These are phyloP conservation scores for Pangasius larnaudii DNA, from an alignment of 2,797 vertebrate species.

Conservation along the genomic window DNA sequence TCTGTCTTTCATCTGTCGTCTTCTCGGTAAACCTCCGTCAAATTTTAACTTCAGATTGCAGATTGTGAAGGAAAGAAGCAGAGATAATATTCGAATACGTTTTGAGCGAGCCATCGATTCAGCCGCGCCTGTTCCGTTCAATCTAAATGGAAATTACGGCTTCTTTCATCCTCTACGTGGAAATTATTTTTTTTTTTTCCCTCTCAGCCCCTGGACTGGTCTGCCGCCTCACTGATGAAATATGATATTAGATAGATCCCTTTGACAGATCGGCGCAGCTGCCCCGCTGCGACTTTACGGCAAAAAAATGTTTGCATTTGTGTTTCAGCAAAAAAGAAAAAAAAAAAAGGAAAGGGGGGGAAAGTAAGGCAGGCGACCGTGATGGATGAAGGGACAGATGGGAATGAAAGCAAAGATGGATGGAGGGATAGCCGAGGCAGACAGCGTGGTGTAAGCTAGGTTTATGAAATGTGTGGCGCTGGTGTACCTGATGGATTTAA, in stretches of 20 bases:
- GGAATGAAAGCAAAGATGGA: slow-evolving; percentile 39
- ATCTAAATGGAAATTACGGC: slow-evolving; percentile 57
- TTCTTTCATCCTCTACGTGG: slow-evolving; percentile 33
- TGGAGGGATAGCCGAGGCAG: slow-evolving; percentile 7
- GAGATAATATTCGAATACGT: slow-evolving; percentile 27
- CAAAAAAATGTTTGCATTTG: slow-evolving; percentile 35
- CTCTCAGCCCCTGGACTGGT: neutral
- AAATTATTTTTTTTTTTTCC: neutral
- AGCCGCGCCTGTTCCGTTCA: slow-evolving; percentile 38
- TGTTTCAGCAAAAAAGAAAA: slow-evolving; percentile 17
- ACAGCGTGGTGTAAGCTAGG: slow-evolving; percentile 1
- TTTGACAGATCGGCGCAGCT: neutral
- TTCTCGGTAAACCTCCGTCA: neutral
- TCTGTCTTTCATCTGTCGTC: neutral
- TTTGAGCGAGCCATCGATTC: slow-evolving; percentile 5
- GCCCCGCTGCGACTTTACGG: neutral
- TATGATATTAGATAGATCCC: slow-evolving; percentile 1
- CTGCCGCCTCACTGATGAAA: slow-evolving; percentile 1
- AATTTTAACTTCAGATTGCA: neutral
- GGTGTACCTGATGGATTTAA: slow-evolving; percentile 32
- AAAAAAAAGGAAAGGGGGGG: neutral
- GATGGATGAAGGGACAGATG: slow-evolving; percentile 39
- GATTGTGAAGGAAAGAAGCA: neutral
- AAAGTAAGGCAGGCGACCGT: neutral
- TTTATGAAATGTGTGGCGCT: slow-evolving; percentile 31